Base-by-base conservation (phyloP, 2,797 vertebrate genomes). In the Bovichtus variegatus region DNA sequence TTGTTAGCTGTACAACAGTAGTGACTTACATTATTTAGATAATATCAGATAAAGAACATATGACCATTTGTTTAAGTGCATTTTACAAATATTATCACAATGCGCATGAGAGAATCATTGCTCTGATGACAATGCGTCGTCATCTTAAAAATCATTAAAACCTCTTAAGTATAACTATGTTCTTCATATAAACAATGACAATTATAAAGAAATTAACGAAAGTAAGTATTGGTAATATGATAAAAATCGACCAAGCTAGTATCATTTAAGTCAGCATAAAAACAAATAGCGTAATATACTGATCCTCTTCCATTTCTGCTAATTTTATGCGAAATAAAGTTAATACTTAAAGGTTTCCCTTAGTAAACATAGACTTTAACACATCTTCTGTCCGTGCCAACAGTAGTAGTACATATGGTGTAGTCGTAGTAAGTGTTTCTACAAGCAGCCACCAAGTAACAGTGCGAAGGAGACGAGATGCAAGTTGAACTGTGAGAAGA, bases 401-500 rank as follows among this genome's bases (percentile, higher is more conserved):
- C 13, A 53, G 46, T 47, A 47, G 31, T 23, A 13, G 3, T n/a
- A 13, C 18, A 16, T 38, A 25, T 27, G 40, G 9, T 18, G 9
- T 12, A 36, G 34, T 38, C 29, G 3, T 11, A 12, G 7, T 2
- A 19, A 7, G 13, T 70, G 43, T 63, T 65, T 67, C 29, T 59
- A 57, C 11, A 34, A 38, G 50, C 38, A 19, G 25, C 46, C 58
- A 36, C 27, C 2, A 19, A 55, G 74, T 70, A 16, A 8, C 9
- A 51, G 7, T 53, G 36, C 3, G 0, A 46, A 51, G 13, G 19
- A 78, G 71, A 76, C 13, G 60, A 70, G 40, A 64, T 81, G 43
- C 25, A 61, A 70, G 77, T 73, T 78, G 57, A 78, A 59, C 29
- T 80, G 64, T 61, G 58, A 47, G 60, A 43, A 64, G 60, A 80